Percentiles rank a stretch among this genome's conserved stretches.
Evolutionary conservation across 2,888 invertebrate genomes (phyloP).

Genomic region (Tromatobia lineatoria): DNA sequence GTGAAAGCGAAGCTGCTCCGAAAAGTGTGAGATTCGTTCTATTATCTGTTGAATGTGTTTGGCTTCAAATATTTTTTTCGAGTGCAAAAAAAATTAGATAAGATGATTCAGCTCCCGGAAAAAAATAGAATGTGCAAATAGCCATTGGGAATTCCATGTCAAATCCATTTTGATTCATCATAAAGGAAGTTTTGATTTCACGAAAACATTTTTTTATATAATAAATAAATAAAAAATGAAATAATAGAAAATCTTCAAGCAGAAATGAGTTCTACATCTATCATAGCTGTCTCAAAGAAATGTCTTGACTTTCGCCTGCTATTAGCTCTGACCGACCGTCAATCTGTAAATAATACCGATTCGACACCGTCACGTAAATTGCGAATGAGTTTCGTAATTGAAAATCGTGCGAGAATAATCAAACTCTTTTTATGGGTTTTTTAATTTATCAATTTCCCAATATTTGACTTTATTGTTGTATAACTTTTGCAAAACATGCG

Average conservation of each 20-base stretch:
- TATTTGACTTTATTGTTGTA: too few species aligned
- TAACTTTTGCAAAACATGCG: too few species aligned
- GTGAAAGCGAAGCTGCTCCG: conserved; percentile 53
- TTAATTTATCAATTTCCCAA: too few species aligned
- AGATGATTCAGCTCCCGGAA: not conserved
- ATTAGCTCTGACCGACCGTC: conserved; percentile 10
- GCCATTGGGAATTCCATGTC: not conserved
- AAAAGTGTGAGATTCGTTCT: conserved; percentile 21
- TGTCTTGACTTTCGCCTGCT: conserved; percentile 52
- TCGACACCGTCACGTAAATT: conserved; percentile 64
- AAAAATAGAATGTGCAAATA: not conserved
- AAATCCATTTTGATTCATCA: too few species aligned
- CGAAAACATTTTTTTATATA: too few species aligned
- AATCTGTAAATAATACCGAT: conserved; percentile 12
- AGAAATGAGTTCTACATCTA: not conserved
- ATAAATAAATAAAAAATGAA: not conserved
- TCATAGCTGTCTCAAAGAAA: conserved; percentile 21
- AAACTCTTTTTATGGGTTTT: not conserved
- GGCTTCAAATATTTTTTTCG: not conserved
- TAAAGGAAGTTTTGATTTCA: too few species aligned
- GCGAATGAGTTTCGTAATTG: conserved; percentile 64
- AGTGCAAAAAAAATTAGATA: not conserved
- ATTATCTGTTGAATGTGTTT: conserved; percentile 1
- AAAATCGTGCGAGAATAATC: conserved; percentile 32
- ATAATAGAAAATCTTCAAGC: not conserved